phyloP scores from a whole-genome alignment of 1,140 invertebrate genomes.

The Monochamus saltuarius region DNA sequence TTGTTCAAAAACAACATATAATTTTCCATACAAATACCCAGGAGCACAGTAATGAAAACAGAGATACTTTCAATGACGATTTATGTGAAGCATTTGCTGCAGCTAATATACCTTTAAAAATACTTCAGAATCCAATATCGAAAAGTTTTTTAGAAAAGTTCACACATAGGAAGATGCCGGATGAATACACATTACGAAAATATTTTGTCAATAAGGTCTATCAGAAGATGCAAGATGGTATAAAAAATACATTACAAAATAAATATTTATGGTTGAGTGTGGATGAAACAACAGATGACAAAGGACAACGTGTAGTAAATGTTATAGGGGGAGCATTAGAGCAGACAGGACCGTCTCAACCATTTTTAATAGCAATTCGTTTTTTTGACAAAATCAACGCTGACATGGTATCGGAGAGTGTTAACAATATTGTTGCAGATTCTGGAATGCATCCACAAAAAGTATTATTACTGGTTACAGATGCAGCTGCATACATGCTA shows the following conservation, averaged over 20 bases:
- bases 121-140: constrained; percentile 17
- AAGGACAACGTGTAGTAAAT: too few relatives aligned
- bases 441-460: constrained; percentile 16
- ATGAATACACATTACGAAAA: constrained; percentile 7
- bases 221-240: not conserved
- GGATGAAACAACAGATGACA: too few relatives aligned
- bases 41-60: not conserved
- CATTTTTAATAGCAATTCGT: too few relatives aligned
- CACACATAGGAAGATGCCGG: constrained; percentile 15
- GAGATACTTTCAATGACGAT: constrained; percentile 11
- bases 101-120: constrained; percentile 21
- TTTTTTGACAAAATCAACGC: too few relatives aligned
- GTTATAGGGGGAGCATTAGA: too few relatives aligned
- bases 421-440: constrained; percentile 15
- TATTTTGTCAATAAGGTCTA: constrained; percentile 20
- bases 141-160: constrained; percentile 25
- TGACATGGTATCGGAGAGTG: too few relatives aligned
- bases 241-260: too few relatives aligned
- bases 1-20: too few relatives aligned
- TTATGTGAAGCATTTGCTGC: constrained; percentile 18
- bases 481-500: constrained; percentile 41
- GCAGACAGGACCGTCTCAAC: too few relatives aligned
- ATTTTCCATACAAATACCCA: not conserved
- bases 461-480: constrained; percentile 36
- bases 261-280: too few relatives aligned